Conservation (phyloP, 2,113 vertebrate genomes). For the Syngnathoides biaculeatus region DNA sequence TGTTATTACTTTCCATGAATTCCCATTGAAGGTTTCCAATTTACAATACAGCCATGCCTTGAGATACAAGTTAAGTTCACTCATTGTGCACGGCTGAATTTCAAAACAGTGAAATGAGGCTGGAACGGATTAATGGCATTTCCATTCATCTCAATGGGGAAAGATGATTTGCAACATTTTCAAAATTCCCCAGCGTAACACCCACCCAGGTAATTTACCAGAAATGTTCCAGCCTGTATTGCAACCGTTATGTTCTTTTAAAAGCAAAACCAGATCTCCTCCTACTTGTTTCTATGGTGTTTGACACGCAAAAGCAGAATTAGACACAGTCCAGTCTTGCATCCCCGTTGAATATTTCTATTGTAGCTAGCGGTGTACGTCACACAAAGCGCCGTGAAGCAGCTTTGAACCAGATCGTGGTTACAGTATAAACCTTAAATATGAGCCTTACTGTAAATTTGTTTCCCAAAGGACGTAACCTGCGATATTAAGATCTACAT, state of each 20-base stretch:
- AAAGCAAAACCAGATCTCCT: no score
- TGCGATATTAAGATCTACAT: neutral
- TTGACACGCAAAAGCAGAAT: neutral
- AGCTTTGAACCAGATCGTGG: slow-evolving; percentile 16
- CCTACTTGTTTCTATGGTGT: neutral
- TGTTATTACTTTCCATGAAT: neutral
- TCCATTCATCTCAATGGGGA: no score
- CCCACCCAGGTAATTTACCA: no score
- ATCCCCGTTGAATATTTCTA: slow-evolving; percentile 7
- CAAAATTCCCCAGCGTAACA: no score
- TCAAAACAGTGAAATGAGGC: no score
- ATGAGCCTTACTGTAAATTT: neutral
- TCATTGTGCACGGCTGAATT: no score
- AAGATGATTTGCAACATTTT: no score
- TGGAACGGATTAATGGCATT: no score
- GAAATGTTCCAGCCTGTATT: no score
- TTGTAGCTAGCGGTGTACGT: neutral
- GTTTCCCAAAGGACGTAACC: neutral
- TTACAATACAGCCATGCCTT: no score
- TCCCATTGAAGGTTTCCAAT: no score
- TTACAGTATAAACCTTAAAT: neutral
- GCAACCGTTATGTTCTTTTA: neutral
- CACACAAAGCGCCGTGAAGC: slow-evolving; percentile 7
- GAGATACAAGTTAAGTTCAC: no score
- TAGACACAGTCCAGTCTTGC: neutral